Evolutionary conservation across 1,140 invertebrate species (phyloP).

Genomic region (Drosophila orosa): DNA sequence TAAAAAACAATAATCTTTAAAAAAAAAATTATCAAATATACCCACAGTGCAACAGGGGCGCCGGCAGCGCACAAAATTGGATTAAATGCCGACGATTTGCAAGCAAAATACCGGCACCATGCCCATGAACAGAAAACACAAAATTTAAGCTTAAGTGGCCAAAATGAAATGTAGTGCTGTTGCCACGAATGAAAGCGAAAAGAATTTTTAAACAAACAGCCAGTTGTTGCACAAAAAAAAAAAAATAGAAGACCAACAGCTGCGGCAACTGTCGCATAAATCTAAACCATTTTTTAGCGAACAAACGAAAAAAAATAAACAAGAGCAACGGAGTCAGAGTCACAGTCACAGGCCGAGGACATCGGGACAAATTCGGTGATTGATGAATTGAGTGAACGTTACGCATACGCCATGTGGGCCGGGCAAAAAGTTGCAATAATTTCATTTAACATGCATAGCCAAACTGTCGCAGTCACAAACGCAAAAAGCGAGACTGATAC

Average conservation of each 20-base stretch:
- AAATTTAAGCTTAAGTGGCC: constrained; percentile 53
- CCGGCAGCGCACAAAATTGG: constrained; percentile 32
- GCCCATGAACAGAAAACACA: constrained; percentile 10
- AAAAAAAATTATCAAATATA: background rate
- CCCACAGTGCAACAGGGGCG: constrained; percentile 15
- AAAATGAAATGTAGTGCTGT: constrained; percentile 36
- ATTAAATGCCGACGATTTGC: constrained; percentile 54
- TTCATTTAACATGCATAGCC: constrained; percentile 76
- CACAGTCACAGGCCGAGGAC: constrained; percentile 32
- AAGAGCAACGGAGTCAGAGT: constrained; percentile 12
- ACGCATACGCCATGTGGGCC: constrained; percentile 66
- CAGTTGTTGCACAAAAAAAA: constrained; percentile 10
- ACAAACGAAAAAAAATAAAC: constrained; percentile 43
- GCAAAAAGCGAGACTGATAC: constrained; percentile 20
- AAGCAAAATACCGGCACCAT: constrained; percentile 19
- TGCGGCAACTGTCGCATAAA: constrained; percentile 58
- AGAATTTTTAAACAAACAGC: constrained; percentile 16
- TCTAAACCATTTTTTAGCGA: constrained; percentile 57
- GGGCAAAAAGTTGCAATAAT: constrained; percentile 68
- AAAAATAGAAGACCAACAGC: constrained; percentile 4
- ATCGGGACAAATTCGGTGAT: constrained; percentile 51
- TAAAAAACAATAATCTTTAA: background rate
- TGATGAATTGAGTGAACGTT: constrained; percentile 67
- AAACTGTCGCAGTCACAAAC: constrained; percentile 46
- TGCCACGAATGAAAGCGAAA: constrained; percentile 20